Percentiles rank a stretch among this genome's conserved stretches.
Evolutionary conservation across 2,888 invertebrate genomes (phyloP).

Genomic region (Amorpha juglandis): DNA sequence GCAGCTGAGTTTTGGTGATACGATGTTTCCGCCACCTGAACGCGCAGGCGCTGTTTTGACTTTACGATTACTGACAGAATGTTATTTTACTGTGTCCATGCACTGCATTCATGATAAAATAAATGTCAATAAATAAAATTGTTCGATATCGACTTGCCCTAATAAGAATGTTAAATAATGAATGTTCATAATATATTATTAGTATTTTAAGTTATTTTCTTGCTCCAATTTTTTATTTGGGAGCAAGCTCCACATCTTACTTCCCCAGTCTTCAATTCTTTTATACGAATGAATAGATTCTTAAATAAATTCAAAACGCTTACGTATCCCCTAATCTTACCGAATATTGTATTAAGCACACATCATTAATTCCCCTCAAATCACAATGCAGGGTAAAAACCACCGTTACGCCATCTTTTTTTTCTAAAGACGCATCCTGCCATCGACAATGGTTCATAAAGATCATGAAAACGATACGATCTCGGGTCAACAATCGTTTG

Average conservation of each 20-base stretch:
- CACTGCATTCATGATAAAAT: not conserved
- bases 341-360: conserved; percentile 34
- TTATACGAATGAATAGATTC: conserved; percentile 6
- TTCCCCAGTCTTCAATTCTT: not conserved
- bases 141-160: no score
- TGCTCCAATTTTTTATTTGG: conserved; percentile 6
- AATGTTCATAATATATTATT: no score
- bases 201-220: not conserved
- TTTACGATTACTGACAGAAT: conserved; percentile 7
- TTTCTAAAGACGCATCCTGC: conserved; percentile 59
- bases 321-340: conserved; percentile 10
- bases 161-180: no score
- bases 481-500: conserved; percentile 70
- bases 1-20: conserved; percentile 43
- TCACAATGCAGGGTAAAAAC: conserved; percentile 39
- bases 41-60: not conserved
- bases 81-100: not conserved
- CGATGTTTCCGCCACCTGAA: conserved; percentile 26
- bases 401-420: conserved; percentile 60
- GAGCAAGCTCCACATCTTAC: not conserved
- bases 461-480: conserved; percentile 73
- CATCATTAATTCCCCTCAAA: conserved; percentile 28
- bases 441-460: conserved; percentile 67
- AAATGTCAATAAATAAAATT: not conserved
- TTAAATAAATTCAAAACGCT: not conserved